These are phyloP conservation scores for Lordiphosa mommai DNA, from an alignment of 1,140 invertebrate species.

Conservation along the genomic window DNA sequence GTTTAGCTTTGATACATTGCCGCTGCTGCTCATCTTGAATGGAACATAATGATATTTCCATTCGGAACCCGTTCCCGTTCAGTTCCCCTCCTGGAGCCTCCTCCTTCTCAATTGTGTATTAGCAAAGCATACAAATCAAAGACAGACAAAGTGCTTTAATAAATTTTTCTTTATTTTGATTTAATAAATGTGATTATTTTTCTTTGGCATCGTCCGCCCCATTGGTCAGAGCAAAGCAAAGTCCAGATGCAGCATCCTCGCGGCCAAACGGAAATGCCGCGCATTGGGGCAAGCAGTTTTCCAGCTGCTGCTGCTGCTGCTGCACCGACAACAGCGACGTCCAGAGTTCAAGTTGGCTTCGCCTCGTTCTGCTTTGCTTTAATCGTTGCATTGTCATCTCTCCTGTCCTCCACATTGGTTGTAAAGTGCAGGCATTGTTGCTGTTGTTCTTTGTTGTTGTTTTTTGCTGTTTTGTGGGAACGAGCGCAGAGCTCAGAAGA, in stretches of 20 bases:
- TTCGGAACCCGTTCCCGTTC: background rate
- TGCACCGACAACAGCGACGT: constrained; percentile 14
- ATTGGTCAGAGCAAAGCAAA: constrained; percentile 4
- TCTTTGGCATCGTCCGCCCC: constrained; percentile 2
- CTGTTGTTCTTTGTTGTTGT: too few species aligned
- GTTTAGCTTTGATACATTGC: background rate
- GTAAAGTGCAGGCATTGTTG: constrained; percentile 27
- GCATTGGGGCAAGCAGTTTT: constrained; percentile 66
- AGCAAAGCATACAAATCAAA: constrained; percentile 18
- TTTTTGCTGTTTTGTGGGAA: constrained; percentile 57
- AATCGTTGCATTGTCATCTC: constrained; percentile 72
- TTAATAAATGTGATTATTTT: constrained; percentile 58
- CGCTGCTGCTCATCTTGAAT: background rate
- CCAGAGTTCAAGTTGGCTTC: constrained; percentile 58
- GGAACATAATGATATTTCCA: background rate
- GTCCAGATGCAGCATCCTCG: constrained; percentile 37
- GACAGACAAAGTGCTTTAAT: constrained; percentile 23
- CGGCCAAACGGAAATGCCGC: constrained; percentile 62
- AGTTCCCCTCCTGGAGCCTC: too few species aligned
- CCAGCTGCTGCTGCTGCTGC: constrained; percentile 40
- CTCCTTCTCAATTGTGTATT: background rate
- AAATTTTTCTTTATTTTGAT: constrained; percentile 61
- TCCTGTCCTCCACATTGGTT: constrained; percentile 7
- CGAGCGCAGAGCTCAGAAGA: constrained; percentile 56
- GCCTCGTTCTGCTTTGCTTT: constrained; percentile 62